Base-by-base conservation (phyloP, 2,888 invertebrate genomes). In the Lasioglossum malachurum region DNA sequence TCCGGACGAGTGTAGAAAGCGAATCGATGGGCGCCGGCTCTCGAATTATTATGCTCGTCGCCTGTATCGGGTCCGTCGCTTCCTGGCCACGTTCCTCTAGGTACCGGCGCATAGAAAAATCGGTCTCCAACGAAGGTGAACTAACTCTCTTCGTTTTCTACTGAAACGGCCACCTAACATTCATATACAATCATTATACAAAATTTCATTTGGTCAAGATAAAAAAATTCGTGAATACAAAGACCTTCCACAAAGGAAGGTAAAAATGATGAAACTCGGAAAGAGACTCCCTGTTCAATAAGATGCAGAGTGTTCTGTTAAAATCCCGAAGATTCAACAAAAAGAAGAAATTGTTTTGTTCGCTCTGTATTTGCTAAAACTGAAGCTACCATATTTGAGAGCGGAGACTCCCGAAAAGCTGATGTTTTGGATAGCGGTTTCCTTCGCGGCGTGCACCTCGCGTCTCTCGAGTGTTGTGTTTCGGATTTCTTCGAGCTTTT, bases 21-120 rank as follows among this genome's bases (percentile, higher is more conserved):
- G 75, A 83, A 74, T 83, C 64, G 81, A 73, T 67, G 53, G 74
- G 75, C 44, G 77, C 53, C 80, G 31, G 16, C 31, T 31, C 31
- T 31, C 31, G 64, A 64, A 64, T 64, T 64, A 64, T 64, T 64
- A 44, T 64, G 53, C 38, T 67, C 78, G 75, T 83, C 75, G 74
- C 67, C 71, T 74, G 82, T 72, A 73, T 60, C 80, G 76, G 73
- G 75, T 16, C 16, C 16, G 16, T 41, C 44, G 80, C 81, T 88
- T 86, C 73, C 81, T 85, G 79, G 49, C 80, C 87, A 84, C 84
- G 84, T 75, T 74, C 60, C 35, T 57, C 74, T 78, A 76, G 67
- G 35, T 35, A 31, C 64, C 64, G 31, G 16, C 27, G 64, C 57
- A 57, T 57, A 57, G 57, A 57, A n/a, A 57, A 57, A n/a, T 57